Evolutionary conservation across 2,888 invertebrate species (phyloP), one percentile per base, ranked within the genome.

Genomic region (Heliconius cydno): DNA sequence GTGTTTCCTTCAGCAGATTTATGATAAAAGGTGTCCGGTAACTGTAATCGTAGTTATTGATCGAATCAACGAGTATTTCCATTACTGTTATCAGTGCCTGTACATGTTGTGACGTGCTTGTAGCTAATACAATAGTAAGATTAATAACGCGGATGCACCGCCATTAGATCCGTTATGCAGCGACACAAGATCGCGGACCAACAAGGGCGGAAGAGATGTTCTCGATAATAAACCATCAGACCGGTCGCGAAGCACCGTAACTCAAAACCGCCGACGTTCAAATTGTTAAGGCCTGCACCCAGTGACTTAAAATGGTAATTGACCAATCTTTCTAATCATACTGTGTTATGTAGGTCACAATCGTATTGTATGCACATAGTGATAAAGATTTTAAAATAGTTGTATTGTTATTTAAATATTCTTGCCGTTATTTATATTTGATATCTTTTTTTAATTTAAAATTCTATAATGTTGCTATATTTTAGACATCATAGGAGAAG

Each of bases 131-230:
- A 94, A 94, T 94, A 91, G 92, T 90, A 91, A 93, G 93, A 94
- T 94, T 94, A 93, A 94, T 94, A 93, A 92, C 88, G 88, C 91
- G 92, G 91, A 92, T 90, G 91, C 92, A 91, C 91, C 89, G 87
- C 84, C 80, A 82, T 84, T 84, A 84, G 85, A 87, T 90, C 93
- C 93, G 93, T 92, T 94, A 93, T 87, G 86, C 87, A 88, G 88
- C 90, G 92, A 94, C 93, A 93, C 91, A 91, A 91, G 90, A 93
- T 92, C 92, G 88, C 87, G 85, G 90, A 87, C 92, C 92, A 91
- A 94, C 93, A 92, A 93, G 93, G 91, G 92, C 94, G 94, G 94
- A 94, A 94, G 93, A 94, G 93, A 94, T 93, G 93, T 88, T 88
- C 91, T 89, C 88, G 93, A 94, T 94, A 92, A 92, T 94, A 94